Conservation (phyloP, 2,113 vertebrate genomes). For the Motacilla tschutschensis region DNA sequence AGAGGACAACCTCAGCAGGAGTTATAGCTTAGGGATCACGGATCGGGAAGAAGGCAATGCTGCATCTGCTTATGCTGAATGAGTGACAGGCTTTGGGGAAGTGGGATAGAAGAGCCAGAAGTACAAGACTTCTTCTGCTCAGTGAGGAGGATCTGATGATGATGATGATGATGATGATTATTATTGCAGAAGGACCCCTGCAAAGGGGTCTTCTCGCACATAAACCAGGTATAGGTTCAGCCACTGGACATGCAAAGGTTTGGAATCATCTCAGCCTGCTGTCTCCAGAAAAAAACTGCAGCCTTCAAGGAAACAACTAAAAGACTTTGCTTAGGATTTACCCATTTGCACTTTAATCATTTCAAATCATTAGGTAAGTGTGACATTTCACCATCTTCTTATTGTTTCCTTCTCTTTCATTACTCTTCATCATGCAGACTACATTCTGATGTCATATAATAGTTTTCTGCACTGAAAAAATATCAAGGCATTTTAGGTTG, state of each 20-base stretch:
- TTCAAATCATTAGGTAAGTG: not conserved
- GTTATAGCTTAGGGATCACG: not conserved
- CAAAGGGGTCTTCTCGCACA: not conserved
- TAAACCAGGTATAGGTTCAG: not conserved
- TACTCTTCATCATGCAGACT: not conserved
- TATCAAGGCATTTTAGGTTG: not conserved
- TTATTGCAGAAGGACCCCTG: not conserved
- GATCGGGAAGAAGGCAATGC: not conserved
- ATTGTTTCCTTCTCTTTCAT: not conserved
- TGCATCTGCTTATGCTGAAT: not conserved
- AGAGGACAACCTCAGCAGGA: not conserved
- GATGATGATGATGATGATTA: not conserved
- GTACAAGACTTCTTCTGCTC: not conserved
- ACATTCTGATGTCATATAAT: not conserved
- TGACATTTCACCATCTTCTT: not conserved
- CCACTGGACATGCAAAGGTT: not conserved
- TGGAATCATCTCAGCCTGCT: not conserved
- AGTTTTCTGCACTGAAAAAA: not conserved
- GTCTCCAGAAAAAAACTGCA: not conserved
- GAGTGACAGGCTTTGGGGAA: not conserved
- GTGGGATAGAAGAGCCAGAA: not conserved
- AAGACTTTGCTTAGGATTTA: not conserved
- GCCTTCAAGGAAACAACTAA: not conserved
- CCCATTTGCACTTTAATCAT: not conserved
- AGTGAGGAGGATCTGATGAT: not conserved